These are phyloP conservation scores for Furcula furcula DNA, from an alignment of 2,888 invertebrate genomes.

Conservation along the genomic window DNA sequence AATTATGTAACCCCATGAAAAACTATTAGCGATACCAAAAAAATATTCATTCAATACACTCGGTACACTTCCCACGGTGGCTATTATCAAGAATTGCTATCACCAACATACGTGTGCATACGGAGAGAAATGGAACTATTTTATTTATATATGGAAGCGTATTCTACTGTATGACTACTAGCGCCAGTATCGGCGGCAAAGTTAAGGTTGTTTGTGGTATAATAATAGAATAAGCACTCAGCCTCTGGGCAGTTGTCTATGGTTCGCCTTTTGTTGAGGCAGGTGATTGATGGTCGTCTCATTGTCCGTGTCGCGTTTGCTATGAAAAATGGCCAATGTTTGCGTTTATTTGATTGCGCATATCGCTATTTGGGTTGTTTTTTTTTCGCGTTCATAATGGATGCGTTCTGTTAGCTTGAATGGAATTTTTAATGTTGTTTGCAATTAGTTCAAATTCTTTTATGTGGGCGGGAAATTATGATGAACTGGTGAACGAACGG, in stretches of 20 bases:
- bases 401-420: slow-evolving; percentile 12
- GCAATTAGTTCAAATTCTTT: neutral
- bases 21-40: slow-evolving; percentile 56
- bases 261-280: slow-evolving; percentile 60
- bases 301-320: slow-evolving; percentile 67
- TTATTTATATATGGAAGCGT: slow-evolving; percentile 13
- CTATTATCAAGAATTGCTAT: slow-evolving; percentile 49
- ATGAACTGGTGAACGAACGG: too few relatives aligned
- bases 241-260: slow-evolving; percentile 62
- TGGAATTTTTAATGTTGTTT: neutral
- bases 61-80: slow-evolving; percentile 59
- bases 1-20: slow-evolving; percentile 58
- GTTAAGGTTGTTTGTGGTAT: slow-evolving; percentile 34
- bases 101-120: slow-evolving; percentile 36
- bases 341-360: slow-evolving; percentile 58
- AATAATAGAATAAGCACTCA: slow-evolving; percentile 56
- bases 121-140: slow-evolving; percentile 21
- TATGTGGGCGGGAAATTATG: neutral
- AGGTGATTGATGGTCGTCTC: slow-evolving; percentile 67
- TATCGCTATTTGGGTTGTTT: slow-evolving; percentile 41
- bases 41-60: slow-evolving; percentile 63
- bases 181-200: slow-evolving; percentile 26
- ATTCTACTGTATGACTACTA: slow-evolving; percentile 9
- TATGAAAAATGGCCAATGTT: slow-evolving; percentile 72
- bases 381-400: slow-evolving; percentile 36